Conservation (phyloP, 2,888 invertebrate genomes). For the Bembecia ichneumoniformis region DNA sequence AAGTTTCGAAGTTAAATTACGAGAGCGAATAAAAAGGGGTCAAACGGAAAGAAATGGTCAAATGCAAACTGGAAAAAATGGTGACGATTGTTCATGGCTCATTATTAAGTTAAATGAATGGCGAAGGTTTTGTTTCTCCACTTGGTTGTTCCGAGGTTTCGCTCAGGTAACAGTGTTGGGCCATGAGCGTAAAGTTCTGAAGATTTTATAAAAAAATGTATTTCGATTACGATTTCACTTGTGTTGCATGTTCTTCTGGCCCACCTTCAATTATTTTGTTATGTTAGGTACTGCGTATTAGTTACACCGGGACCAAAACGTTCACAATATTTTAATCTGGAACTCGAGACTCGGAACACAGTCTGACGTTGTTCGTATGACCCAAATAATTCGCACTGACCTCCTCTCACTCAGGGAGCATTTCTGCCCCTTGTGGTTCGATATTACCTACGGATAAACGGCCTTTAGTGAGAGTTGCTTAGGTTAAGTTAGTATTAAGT, state of each 20-base stretch:
- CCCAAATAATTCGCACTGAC: constrained; percentile 32
- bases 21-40: constrained; percentile 46
- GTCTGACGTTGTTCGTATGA: constrained; percentile 33
- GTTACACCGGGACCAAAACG: constrained; percentile 7
- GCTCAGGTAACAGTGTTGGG: constrained; percentile 19
- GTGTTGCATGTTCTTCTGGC: background rate
- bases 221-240: background rate
- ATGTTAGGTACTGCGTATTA: background rate
- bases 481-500: too few species aligned
- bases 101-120: constrained; percentile 61
- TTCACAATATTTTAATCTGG: constrained; percentile 45
- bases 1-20: constrained; percentile 49
- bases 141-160: constrained; percentile 31
- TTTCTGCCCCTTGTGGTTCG: background rate
- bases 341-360: constrained; percentile 36
- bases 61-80: constrained; percentile 51
- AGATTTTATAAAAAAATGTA: background rate
- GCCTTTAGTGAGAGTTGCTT: too few species aligned
- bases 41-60: constrained; percentile 33
- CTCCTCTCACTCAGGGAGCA: background rate
- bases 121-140: constrained; percentile 38
- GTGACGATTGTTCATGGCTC: constrained; percentile 62
- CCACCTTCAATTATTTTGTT: background rate
- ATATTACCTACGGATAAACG: too few species aligned
- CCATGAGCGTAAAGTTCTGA: background rate